Base-by-base conservation (phyloP, 1,140 invertebrate species). In the Eubasilissa regina region DNA sequence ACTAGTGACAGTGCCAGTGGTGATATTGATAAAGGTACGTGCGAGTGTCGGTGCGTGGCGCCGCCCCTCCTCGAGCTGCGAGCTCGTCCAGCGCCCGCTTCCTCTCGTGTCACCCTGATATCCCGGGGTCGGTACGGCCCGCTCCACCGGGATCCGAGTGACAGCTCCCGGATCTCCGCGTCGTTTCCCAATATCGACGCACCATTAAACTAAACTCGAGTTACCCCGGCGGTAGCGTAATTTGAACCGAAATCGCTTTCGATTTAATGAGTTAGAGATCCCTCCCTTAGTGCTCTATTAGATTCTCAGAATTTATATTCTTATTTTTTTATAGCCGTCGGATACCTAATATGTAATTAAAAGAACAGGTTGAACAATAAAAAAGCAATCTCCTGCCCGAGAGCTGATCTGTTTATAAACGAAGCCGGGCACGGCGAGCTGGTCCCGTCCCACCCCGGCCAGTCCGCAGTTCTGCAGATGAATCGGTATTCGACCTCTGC, bases 311-410 rank as follows among this genome's bases (percentile, higher is more conserved):
- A 74, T 77, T 64, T 60, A 64, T 66, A 45, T 17, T 75, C 55
- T 58, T 44, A 45, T 78, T 73, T 62, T n/a, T 78, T 73, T 68
- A 78, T 78, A 43, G 53, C 56, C 66, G 77, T 56, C 77, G 68
- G 77, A 78, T 78, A 78, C 68, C 77, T 74, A 78, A 78, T 78
- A 25, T 73, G 77, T 78, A 78, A 78, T 78, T 78, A 78, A 78
- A 78, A 78, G 77, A 72, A 78, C 66, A 78, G 77, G 77, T 78
- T 73, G 68, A 78, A 73, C 77, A 73, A 73, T 78, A 72, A 78
- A 78, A 78, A 78, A 78, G 66, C 66, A 48, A 78, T 62, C 44
- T 62, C 53, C 66, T 43, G 77, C 68, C 53, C 48, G 66, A 58
- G 64, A 56, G 68, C 43, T 74, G 77, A 78, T 78, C 77, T 78